Base-by-base conservation (phyloP, 2,888 invertebrate species). In the Cephonodes hylas region DNA sequence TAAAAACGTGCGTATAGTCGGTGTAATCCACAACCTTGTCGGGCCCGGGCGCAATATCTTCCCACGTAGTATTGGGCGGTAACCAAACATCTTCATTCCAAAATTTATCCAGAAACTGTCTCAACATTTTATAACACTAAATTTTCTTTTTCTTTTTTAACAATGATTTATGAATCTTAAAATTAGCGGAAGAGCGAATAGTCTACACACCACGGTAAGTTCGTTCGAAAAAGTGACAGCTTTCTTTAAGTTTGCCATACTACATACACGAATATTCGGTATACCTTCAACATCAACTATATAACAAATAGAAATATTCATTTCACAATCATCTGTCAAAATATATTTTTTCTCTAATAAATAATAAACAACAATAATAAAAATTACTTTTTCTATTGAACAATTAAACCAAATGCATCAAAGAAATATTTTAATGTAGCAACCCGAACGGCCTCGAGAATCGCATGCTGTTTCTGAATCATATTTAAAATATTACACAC, bases 61-160 rank as follows among this genome's bases (percentile, higher is more conserved):
- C 94, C 99, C 99, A 99, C 75, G 97, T 97, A 70, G 95, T 94
- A 86, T 97, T 97, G 67, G 97, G 96, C 73, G 98, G 98, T 78
- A 99, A 94, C 99, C 99, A 99, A 83, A 99, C 93, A 81, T 95
- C 89, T 83, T 97, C 96, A 81, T 95, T 95, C 98, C 97, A 97
- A 85, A 97, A 96, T 65, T 79, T 81, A 68, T 91, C 86, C 69
- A 93, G 79, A 63, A 92, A 70, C 72, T 80, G 80, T 69, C 87
- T 86, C 79, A 93, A 76, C 92, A 93, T 90, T 66, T 71, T 83
- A 64, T 60, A 64, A 27, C 31, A 53, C 53, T 18, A 1, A 4
- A 53, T 8, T 53, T 31, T 18, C 31, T 8, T 10, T 10, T 18
- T 10, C 31, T 18, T 31, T 31, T 8, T 2, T 8, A 31, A 53